phyloP scores from a whole-genome alignment of 2,888 invertebrate genomes.

The Troglohyphantes excavatus region DNA sequence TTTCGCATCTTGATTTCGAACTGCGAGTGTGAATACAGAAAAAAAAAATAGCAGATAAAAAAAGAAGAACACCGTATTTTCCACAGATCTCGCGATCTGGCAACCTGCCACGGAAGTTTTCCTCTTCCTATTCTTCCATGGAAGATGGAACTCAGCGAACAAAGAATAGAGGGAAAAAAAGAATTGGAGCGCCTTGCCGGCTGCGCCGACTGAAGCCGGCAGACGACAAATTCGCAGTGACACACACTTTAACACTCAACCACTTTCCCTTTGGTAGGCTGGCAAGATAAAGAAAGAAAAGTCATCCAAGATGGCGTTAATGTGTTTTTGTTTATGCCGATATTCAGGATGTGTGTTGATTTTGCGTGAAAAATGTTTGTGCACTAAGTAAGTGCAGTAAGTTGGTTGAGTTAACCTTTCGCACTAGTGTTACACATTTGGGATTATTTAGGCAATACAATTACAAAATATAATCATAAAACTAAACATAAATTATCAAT shows the following conservation, averaged over 20 bases:
- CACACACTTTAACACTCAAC: slow-evolving; percentile 39
- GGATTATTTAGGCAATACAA: no score
- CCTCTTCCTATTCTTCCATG: slow-evolving; percentile 38
- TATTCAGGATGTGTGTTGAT: not conserved
- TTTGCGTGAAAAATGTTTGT: not conserved
- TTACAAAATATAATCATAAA: no score
- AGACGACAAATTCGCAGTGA: slow-evolving; percentile 66
- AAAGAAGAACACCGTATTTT: slow-evolving; percentile 40
- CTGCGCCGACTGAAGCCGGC: slow-evolving; percentile 24
- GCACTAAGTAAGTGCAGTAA: no score
- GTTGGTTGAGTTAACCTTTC: no score
- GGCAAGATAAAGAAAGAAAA: not conserved
- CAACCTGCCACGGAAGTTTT: slow-evolving; percentile 59
- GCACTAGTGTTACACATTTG: no score
- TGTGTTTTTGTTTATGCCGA: not conserved
- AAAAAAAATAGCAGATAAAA: not conserved
- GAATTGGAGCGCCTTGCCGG: slow-evolving; percentile 51
- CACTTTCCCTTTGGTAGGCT: slow-evolving; percentile 11
- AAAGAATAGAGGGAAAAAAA: not conserved
- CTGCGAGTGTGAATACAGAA: not conserved
- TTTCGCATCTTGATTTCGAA: slow-evolving; percentile 25
- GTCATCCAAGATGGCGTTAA: not conserved
- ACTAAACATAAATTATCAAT: no score
- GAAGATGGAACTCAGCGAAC: slow-evolving; percentile 3
- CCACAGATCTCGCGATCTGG: slow-evolving; percentile 52